Evolutionary conservation across 1,140 invertebrate genomes (phyloP).

Genomic region (Chrysoperla carnea): DNA sequence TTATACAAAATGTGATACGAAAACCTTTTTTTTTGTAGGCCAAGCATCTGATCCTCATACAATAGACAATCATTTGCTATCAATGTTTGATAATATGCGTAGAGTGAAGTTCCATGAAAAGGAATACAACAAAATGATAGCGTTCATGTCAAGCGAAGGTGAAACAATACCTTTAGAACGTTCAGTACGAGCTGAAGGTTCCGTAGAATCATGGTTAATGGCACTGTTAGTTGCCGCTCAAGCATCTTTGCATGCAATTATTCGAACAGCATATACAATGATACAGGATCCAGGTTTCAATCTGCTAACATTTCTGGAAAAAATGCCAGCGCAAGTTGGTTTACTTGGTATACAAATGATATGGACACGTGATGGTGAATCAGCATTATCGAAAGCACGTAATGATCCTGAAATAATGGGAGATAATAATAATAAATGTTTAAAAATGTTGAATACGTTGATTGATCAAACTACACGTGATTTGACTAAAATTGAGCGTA

Average conservation of each 20-base stretch:
- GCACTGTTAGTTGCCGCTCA: conserved; percentile 75
- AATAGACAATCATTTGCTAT: conserved; percentile 88
- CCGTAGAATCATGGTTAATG: conserved; percentile 90
- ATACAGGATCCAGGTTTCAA: conserved; percentile 80
- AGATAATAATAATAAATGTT: conserved; percentile 85
- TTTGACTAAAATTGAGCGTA: conserved; percentile 77
- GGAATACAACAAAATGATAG: conserved; percentile 88
- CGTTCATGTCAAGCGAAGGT: conserved; percentile 82
- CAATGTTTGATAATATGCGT: conserved; percentile 91
- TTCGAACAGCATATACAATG: conserved; percentile 61
- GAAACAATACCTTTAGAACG: conserved; percentile 81
- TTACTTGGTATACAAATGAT: conserved; percentile 91
- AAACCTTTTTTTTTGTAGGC: conserved; percentile 29
- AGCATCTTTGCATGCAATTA: conserved; percentile 80
- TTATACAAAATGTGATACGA: too few relatives aligned
- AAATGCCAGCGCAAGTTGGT: conserved; percentile 86
- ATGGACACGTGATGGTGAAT: conserved; percentile 86
- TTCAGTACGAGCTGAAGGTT: conserved; percentile 82
- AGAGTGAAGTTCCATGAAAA: conserved; percentile 89
- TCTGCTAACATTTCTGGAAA: conserved; percentile 74
- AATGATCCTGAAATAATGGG: conserved; percentile 88
- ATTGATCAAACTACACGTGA: conserved; percentile 93
- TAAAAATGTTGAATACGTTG: conserved; percentile 81
- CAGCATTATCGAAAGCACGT: conserved; percentile 72
- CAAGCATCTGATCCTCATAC: conserved; percentile 95